Evolutionary conservation across 2,888 invertebrate genomes (phyloP).

Genomic region (Leptarthrus brevirostris): DNA sequence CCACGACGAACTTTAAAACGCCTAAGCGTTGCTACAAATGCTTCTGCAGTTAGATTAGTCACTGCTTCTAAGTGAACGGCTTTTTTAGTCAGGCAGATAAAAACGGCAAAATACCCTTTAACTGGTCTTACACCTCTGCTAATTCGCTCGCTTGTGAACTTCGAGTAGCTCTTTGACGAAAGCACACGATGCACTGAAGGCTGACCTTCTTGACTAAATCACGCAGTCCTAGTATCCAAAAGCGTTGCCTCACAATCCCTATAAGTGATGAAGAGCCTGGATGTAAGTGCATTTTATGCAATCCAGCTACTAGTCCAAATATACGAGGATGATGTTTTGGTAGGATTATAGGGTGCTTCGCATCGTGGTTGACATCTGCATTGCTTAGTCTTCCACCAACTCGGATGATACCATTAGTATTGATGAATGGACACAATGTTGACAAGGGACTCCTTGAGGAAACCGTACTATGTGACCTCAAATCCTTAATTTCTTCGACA

Average conservation of each 20-base stretch:
- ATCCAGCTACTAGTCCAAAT: neutral
- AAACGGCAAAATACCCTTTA: neutral
- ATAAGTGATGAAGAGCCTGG: neutral
- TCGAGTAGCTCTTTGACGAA: neutral
- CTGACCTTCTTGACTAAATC: neutral
- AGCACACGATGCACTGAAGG: neutral
- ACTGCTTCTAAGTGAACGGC: neutral
- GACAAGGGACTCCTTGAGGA: slow-evolving; percentile 48
- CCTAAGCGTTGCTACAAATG: neutral
- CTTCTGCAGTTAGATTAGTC: neutral
- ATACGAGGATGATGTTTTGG: slow-evolving; percentile 46
- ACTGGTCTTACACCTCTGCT: neutral
- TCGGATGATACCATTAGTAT: slow-evolving; percentile 55
- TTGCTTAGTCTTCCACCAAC: slow-evolving; percentile 57
- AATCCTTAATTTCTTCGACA: slow-evolving; percentile 12
- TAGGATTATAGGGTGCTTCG: slow-evolving; percentile 56
- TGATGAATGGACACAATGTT: slow-evolving; percentile 56
- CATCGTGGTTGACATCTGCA: slow-evolving; percentile 48
- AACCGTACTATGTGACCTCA: neutral
- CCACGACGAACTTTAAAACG: neutral
- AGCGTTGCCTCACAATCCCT: neutral
- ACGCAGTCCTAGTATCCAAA: neutral
- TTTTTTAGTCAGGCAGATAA: neutral
- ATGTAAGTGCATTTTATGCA: neutral
- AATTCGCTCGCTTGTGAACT: neutral